phyloP scores from a whole-genome alignment of 1,140 invertebrate genomes.

The Apis florea region DNA sequence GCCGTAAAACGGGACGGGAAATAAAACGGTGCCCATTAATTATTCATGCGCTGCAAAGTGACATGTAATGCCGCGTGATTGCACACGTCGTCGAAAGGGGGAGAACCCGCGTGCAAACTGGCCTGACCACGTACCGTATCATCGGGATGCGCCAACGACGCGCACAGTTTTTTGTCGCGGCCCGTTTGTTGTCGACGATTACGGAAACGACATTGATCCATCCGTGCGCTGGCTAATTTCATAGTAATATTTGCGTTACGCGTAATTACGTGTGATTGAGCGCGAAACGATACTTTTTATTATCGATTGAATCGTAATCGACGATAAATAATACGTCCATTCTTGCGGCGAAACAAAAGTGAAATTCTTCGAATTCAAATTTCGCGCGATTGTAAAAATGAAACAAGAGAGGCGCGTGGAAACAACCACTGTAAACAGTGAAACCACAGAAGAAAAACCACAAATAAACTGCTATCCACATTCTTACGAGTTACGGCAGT shows the following conservation, averaged over 20 bases:
- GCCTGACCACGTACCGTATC: conserved; percentile 6
- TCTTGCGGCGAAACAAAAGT: too few relatives aligned
- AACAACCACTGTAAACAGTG: too few relatives aligned
- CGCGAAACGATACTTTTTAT: not conserved
- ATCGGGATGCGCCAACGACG: conserved; percentile 16
- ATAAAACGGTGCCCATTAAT: conserved; percentile 54
- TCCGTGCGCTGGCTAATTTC: not conserved
- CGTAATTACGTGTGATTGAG: too few relatives aligned
- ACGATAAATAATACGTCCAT: too few relatives aligned
- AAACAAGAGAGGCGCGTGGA: too few relatives aligned
- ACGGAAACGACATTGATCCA: not conserved
- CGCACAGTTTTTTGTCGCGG: conserved; percentile 28
- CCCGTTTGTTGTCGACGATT: conserved; percentile 24
- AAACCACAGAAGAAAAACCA: not conserved
- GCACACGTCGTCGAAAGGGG: conserved; percentile 15
- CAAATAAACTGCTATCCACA: not conserved
- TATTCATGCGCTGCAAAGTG: conserved; percentile 56
- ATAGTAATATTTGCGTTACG: too few relatives aligned
- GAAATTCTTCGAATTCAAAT: too few relatives aligned
- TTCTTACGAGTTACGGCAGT: not conserved
- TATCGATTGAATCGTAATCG: too few relatives aligned
- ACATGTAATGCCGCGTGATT: conserved; percentile 44
- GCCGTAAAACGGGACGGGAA: conserved; percentile 10
- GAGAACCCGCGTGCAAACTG: conserved; percentile 8
- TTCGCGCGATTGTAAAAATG: too few relatives aligned